These are phyloP conservation scores for Pseudopleuronectes americanus DNA, from an alignment of 2,797 vertebrate genomes.

Conservation along the genomic window DNA sequence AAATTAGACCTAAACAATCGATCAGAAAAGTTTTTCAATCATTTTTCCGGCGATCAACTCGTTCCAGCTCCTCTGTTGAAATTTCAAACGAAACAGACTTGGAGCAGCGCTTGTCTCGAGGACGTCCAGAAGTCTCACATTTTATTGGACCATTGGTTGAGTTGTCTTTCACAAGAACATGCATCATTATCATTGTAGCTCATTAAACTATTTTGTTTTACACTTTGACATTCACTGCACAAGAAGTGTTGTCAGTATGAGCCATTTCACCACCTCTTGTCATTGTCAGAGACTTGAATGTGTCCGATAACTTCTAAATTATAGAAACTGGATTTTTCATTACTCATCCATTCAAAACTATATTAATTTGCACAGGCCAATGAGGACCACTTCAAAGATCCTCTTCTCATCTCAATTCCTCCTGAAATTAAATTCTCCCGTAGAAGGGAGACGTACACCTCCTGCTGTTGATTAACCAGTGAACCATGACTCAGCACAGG, in stretches of 20 bases:
- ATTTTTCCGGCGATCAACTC: too few relatives aligned
- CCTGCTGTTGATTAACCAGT: slow-evolving; percentile 49
- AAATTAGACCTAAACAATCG: too few relatives aligned
- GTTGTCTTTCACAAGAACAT: slow-evolving; percentile 63
- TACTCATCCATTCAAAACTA: slow-evolving; percentile 27
- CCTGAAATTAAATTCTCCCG: slow-evolving; percentile 11
- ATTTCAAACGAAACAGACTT: slow-evolving; percentile 15
- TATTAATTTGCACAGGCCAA: slow-evolving; percentile 11
- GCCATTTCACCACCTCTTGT: slow-evolving; percentile 19
- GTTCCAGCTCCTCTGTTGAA: neutral
- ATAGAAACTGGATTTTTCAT: neutral
- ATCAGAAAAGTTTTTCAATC: too few relatives aligned
- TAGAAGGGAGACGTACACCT: slow-evolving; percentile 1
- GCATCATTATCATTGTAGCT: slow-evolving; percentile 48
- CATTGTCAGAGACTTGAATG: slow-evolving; percentile 13
- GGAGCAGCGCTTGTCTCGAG: slow-evolving; percentile 31
- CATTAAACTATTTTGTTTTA: slow-evolving; percentile 48
- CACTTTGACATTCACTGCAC: slow-evolving; percentile 56
- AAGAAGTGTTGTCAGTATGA: slow-evolving; percentile 39
- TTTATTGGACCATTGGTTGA: slow-evolving; percentile 73
- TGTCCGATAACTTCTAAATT: neutral
- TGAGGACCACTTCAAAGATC: slow-evolving; percentile 9
- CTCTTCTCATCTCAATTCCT: slow-evolving; percentile 8
- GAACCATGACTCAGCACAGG: slow-evolving; percentile 55
- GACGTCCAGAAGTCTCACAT: slow-evolving; percentile 72